Base-by-base conservation (phyloP, 2,888 invertebrate genomes). In the Ecliptopera silaceata region DNA sequence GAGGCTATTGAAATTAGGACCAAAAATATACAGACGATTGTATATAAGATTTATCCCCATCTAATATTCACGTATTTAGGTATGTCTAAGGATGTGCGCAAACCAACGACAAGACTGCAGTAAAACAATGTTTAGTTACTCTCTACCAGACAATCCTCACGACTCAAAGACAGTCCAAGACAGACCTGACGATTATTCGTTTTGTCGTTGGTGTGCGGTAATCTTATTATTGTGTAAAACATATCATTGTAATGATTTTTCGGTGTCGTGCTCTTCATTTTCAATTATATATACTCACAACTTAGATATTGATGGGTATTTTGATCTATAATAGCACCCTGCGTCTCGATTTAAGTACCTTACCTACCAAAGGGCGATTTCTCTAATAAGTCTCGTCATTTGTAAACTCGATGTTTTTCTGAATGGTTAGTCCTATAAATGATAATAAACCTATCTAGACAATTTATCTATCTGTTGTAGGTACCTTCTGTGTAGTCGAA, bases 251-350 rank as follows among this genome's bases (percentile, higher is more conserved):
- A 44, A 53, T 54, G n/a, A 43, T 49, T 49, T 47, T 58, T 67
- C 63, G 58, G 57, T 71, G 68, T 71, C 54, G 65, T 69, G 63
- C 57, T 63, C 54, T 55, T 51, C 45, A 59, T 59, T 50, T 61
- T 60, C 52, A 49, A 55, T 59, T 22, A 17, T 49, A 31, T 22
- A 44, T 52, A 51, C 43, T 50, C 42, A 32, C 38, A 46, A 46
- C 56, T 44, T 47, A 20, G 34, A 49, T 32, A 48, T 56, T 65
- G 50, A 62, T 67, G 65, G 45, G 60, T 58, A 64, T 32, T 69
- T 64, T 71, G 66, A 59, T 74, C 71, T 73, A 60, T 77, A 75
- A 81, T 84, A 85, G 86, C 87, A 86, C 86, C 84, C 85, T 85
- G 80, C 64, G 72, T 66, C 73, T 72, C 70, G 64, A 68, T 49